phyloP scores from a whole-genome alignment of 2,888 invertebrate species.

The Epiblema foenella region DNA sequence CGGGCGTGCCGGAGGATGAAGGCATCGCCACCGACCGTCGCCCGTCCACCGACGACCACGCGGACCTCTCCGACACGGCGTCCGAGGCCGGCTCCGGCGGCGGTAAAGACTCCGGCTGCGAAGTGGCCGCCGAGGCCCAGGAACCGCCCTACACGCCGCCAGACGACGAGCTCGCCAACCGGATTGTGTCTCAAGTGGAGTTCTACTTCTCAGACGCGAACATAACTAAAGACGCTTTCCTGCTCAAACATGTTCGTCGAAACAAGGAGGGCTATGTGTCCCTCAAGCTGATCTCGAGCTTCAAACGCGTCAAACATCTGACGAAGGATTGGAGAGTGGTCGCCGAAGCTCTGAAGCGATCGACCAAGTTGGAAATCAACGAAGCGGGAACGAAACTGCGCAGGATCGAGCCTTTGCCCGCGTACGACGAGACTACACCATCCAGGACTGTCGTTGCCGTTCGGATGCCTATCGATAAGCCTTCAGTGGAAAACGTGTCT shows the following conservation, averaged over 20 bases:
- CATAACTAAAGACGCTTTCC: constrained; percentile 97
- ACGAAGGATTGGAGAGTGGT: constrained; percentile 98
- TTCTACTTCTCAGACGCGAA: constrained; percentile 98
- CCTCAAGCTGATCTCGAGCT: constrained; percentile 96
- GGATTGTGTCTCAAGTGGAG: constrained; percentile 95
- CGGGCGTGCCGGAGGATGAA: constrained; percentile 74
- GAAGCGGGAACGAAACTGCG: constrained; percentile 95
- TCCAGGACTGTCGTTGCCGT: constrained; percentile 96
- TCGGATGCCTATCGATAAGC: constrained; percentile 92
- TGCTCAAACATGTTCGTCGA: constrained; percentile 96
- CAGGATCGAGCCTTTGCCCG: constrained; percentile 92
- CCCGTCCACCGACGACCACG: constrained; percentile 85
- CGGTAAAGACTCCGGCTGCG: constrained; percentile 88
- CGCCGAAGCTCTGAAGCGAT: constrained; percentile 92
- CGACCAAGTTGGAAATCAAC: constrained; percentile 94
- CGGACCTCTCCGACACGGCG: constrained; percentile 88
- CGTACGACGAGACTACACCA: constrained; percentile 96
- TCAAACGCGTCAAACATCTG: constrained; percentile 96
- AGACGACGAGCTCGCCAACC: constrained; percentile 90
- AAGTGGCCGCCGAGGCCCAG: constrained; percentile 84
- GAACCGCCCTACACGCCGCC: constrained; percentile 88
- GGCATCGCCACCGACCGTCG: constrained; percentile 80
- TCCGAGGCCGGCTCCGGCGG: constrained; percentile 87
- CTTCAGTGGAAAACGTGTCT: constrained; percentile 95
- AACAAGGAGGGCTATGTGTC: constrained; percentile 98